A percentile compares a stretch with the other conserved stretches of the same genome.
phyloP scores from a whole-genome alignment of 2,797 vertebrate species.

The Labeo calbasu region DNA sequence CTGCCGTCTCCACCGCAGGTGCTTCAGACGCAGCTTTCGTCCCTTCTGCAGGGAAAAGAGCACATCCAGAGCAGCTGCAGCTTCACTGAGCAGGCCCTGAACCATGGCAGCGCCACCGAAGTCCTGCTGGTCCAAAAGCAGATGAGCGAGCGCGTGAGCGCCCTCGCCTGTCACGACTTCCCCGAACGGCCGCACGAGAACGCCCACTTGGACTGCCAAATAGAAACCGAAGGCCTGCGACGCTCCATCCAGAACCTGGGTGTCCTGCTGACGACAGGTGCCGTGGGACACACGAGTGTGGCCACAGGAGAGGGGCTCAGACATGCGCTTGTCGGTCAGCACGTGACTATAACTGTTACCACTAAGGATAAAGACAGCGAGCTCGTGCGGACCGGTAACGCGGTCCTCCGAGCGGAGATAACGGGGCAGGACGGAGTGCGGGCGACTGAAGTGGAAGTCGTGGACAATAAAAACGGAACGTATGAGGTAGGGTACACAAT shows the following conservation, averaged over 20 bases:
- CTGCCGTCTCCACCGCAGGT: constrained; percentile 74
- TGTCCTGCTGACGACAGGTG: constrained; percentile 87
- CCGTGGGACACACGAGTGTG: constrained; percentile 88
- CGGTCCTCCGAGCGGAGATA: constrained; percentile 85
- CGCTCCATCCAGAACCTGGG: constrained; percentile 94
- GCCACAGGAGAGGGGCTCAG: constrained; percentile 92
- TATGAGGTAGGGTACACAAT: constrained; percentile 91
- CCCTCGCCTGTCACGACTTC: constrained; percentile 87
- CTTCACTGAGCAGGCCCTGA: constrained; percentile 90
- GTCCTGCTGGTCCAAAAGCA: constrained; percentile 94
- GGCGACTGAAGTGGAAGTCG: constrained; percentile 78
- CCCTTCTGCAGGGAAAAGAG: constrained; percentile 89
- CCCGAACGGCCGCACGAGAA: constrained; percentile 92
- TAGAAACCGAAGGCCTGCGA: constrained; percentile 89
- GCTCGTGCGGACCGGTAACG: constrained; percentile 89
- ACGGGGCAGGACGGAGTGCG: constrained; percentile 76
- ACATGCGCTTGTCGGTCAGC: constrained; percentile 90
- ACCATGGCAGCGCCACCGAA: constrained; percentile 80
- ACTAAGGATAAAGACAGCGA: constrained; percentile 96
- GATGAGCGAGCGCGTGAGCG: constrained; percentile 91
- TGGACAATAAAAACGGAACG: constrained; percentile 94
- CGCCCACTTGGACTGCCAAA: constrained; percentile 87
- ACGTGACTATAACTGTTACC: constrained; percentile 88
- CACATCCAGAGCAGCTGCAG: constrained; percentile 94
- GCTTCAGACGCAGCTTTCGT: constrained; percentile 86